phyloP scores from a whole-genome alignment of 2,797 vertebrate species.

The Pempheris klunzingeri region DNA sequence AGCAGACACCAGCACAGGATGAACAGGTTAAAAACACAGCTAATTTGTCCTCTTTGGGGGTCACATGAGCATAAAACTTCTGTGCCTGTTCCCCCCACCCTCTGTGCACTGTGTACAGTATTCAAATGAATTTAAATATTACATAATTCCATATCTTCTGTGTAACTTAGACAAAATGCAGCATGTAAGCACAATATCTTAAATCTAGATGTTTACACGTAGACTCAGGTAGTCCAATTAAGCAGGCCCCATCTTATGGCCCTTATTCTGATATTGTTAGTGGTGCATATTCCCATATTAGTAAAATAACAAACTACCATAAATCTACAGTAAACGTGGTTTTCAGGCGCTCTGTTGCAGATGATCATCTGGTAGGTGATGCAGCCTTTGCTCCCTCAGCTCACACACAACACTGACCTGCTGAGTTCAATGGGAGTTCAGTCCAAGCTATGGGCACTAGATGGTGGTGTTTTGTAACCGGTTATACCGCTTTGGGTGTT shows the following conservation, averaged over 20 bases:
- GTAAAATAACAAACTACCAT: neutral
- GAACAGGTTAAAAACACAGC: neutral
- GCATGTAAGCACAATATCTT: no score
- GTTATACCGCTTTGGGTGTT: conserved; percentile 16
- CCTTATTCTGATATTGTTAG: neutral
- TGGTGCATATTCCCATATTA: neutral
- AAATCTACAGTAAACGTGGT: neutral
- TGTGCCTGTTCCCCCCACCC: neutral
- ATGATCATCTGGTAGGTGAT: no score
- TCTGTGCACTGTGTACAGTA: no score
- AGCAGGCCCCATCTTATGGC: neutral
- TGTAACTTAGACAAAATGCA: no score
- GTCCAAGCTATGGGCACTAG: conserved; percentile 14
- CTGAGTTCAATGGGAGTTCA: neutral
- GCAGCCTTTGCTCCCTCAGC: neutral
- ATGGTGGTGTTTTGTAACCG: conserved; percentile 36
- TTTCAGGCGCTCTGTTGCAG: neutral
- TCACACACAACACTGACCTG: neutral
- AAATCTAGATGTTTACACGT: no score
- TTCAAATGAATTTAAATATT: no score
- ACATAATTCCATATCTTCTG: no score
- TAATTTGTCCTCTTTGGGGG: no score
- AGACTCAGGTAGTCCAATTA: neutral
- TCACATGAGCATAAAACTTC: neutral
- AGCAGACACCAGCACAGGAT: neutral